Conservation (phyloP, 2,797 vertebrate genomes). For the Brachymystax lenok region DNA sequence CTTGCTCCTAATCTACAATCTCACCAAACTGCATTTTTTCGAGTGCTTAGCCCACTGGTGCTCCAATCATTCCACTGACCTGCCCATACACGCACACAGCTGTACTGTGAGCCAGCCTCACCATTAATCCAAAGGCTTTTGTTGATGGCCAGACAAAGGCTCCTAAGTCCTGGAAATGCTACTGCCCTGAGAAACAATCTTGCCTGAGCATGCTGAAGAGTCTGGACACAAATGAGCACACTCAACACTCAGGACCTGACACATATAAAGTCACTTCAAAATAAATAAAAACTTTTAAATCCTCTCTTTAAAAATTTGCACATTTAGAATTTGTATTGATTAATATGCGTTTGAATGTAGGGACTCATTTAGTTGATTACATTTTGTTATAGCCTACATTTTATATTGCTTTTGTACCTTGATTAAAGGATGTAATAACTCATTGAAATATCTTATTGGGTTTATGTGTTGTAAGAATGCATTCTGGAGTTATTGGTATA, state of each 20-base stretch:
- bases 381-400: background rate
- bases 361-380: background rate
- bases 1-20: constrained; percentile 69
- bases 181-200: constrained; percentile 64
- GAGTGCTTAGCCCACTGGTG: constrained; percentile 73
- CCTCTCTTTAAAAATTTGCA: background rate
- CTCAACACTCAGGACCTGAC: background rate
- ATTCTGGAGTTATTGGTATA: background rate
- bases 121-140: constrained; percentile 55
- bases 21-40: constrained; percentile 80
- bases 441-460: background rate
- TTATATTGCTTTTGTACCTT: background rate
- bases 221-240: constrained; percentile 24
- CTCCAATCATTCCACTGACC: constrained; percentile 74
- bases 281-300: too few species aligned
- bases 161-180: constrained; percentile 62
- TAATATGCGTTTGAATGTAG: background rate
- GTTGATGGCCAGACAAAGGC: constrained; percentile 66
- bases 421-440: background rate
- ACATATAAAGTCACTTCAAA: too few species aligned
- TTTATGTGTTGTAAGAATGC: background rate
- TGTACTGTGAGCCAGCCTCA: constrained; percentile 61
- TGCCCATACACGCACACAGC: constrained; percentile 74
- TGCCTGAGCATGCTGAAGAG: constrained; percentile 48
- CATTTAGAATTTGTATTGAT: background rate